Conservation (phyloP, 2,888 invertebrate genomes). For the Ochropleura leucogaster region DNA sequence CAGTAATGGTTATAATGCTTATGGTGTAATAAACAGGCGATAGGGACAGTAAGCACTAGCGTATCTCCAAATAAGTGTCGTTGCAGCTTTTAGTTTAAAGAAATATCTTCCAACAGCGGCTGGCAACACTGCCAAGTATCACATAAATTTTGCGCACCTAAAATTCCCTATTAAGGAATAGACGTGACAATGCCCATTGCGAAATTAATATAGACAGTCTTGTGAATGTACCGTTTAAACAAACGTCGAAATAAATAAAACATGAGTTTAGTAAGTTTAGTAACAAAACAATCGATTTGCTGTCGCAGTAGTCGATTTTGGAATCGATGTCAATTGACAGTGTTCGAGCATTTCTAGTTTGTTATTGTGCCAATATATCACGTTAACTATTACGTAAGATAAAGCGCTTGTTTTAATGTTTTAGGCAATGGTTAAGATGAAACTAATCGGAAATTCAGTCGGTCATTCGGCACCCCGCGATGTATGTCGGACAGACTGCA, state of each 20-base stretch:
- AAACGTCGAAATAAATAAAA: constrained; percentile 35
- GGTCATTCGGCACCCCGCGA: constrained; percentile 63
- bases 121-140: constrained; percentile 4
- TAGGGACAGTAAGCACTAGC: constrained; percentile 40
- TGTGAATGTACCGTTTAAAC: constrained; percentile 27
- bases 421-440: constrained; percentile 64
- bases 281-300: constrained; percentile 53
- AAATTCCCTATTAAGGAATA: constrained; percentile 31
- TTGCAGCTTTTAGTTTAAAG: constrained; percentile 31
- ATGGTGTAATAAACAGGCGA: constrained; percentile 52
- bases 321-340: constrained; percentile 61
- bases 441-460: constrained; percentile 64
- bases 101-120: constrained; percentile 40
- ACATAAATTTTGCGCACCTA: constrained; percentile 26
- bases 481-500: constrained; percentile 46
- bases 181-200: constrained; percentile 51
- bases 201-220: constrained; percentile 47
- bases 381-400: constrained; percentile 45
- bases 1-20: constrained; percentile 57
- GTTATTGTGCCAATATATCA: constrained; percentile 38
- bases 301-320: constrained; percentile 51
- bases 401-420: constrained; percentile 61
- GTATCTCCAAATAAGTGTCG: constrained; percentile 47
- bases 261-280: constrained; percentile 46
- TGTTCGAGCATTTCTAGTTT: constrained; percentile 25